Conservation (phyloP, 2,888 invertebrate genomes). For the Nemapogon koenigi region DNA sequence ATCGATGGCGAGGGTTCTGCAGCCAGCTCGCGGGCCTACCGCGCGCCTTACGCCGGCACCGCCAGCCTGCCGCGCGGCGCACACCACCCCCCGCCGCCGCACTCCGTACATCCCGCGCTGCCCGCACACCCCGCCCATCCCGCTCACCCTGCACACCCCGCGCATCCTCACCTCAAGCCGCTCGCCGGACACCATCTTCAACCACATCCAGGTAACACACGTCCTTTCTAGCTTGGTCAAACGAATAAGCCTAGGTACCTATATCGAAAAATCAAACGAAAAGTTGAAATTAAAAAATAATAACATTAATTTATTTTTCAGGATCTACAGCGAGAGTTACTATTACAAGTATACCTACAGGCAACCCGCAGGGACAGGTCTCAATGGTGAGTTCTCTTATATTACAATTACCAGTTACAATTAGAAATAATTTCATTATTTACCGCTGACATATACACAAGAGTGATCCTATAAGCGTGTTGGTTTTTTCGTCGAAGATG, state of each 20-base stretch:
- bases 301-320: conserved; percentile 19
- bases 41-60: conserved; percentile 30
- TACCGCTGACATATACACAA: too few relatives aligned
- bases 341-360: conserved; percentile 63
- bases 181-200: conserved; percentile 26
- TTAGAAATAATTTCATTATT: too few relatives aligned
- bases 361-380: conserved; percentile 67
- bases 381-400: conserved; percentile 79
- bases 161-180: conserved; percentile 27
- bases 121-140: conserved; percentile 8
- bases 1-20: conserved; percentile 21
- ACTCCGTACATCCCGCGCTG: conserved; percentile 11
- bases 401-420: too few relatives aligned
- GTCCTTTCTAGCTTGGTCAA: neutral
- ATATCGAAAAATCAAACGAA: too few relatives aligned
- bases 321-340: conserved; percentile 57
- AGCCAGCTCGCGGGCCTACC: conserved; percentile 4
- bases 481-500: too few relatives aligned
- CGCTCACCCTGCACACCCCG: conserved; percentile 20
- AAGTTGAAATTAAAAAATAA: too few relatives aligned
- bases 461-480: too few relatives aligned
- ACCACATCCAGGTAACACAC: conserved; percentile 16
- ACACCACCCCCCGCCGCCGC: conserved; percentile 35
- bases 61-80: conserved; percentile 57
- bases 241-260: neutral